Percentiles rank a stretch among this genome's conserved stretches.
These are phyloP conservation scores for Smutsia gigantea DNA, from an alignment of 2,797 vertebrate genomes.

Conservation along the genomic window DNA sequence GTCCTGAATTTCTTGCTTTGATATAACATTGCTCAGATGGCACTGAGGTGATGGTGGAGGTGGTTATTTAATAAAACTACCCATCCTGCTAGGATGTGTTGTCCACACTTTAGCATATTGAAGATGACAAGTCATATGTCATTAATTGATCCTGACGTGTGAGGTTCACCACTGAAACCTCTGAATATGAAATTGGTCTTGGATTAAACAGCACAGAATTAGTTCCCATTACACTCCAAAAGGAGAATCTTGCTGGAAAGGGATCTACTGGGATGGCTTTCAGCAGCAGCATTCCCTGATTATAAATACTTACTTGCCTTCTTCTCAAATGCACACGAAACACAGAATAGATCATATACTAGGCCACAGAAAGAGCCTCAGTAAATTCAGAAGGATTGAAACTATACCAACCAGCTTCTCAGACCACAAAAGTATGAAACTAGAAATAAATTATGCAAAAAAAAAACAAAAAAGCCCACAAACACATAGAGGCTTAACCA, in stretches of 20 bases:
- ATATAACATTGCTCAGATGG: not conserved
- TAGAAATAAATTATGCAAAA: too few species aligned
- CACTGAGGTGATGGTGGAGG: not conserved
- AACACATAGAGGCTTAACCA: too few species aligned
- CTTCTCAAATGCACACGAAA: too few species aligned
- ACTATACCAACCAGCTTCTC: too few species aligned
- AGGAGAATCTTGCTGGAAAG: slow-evolving; percentile 52
- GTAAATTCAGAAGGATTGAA: too few species aligned
- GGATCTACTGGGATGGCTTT: slow-evolving; percentile 30
- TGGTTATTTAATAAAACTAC: not conserved
- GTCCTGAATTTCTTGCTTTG: not conserved
- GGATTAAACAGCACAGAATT: slow-evolving; percentile 57
- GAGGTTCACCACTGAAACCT: slow-evolving; percentile 61
- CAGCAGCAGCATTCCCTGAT: not conserved
- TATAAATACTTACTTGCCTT: slow-evolving; percentile 53
- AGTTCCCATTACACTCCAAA: slow-evolving; percentile 45
- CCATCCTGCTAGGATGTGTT: not conserved
- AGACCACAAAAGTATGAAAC: too few species aligned
- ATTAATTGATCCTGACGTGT: slow-evolving; percentile 58
- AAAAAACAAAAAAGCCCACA: too few species aligned
- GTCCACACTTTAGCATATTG: not conserved
- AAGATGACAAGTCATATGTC: not conserved
- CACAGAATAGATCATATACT: too few species aligned
- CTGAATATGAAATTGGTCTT: slow-evolving; percentile 53
- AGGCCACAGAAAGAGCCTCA: too few species aligned